Conservation (phyloP, 2,888 invertebrate species). For the Lithophane leautieri region DNA sequence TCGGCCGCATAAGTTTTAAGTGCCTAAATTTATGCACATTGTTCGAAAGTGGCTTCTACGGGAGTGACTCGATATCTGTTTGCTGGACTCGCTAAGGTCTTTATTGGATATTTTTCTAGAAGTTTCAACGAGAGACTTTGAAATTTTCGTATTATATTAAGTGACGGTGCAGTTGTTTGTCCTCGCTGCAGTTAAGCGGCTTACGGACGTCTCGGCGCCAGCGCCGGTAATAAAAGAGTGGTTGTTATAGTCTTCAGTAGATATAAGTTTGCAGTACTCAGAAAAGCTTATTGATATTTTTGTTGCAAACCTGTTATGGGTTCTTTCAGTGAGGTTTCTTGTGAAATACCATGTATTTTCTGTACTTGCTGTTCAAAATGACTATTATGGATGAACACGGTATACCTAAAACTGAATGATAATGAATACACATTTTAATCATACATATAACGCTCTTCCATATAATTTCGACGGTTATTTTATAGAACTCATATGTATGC, state of each 20-base stretch:
- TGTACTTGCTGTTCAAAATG: background rate
- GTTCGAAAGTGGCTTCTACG: constrained; percentile 64
- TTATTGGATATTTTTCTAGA: constrained; percentile 43
- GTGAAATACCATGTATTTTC: background rate
- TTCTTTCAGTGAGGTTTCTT: constrained; percentile 7
- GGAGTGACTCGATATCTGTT: constrained; percentile 53
- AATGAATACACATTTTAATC: background rate
- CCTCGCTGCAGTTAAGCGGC: constrained; percentile 38
- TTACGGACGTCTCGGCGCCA: constrained; percentile 22
- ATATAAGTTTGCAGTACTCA: background rate
- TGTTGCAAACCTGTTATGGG: constrained; percentile 4
- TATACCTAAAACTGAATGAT: background rate
- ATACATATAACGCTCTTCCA: background rate
- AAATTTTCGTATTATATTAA: constrained; percentile 34
- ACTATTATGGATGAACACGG: background rate
- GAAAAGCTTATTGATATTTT: constrained; percentile 35
- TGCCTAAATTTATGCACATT: constrained; percentile 70
- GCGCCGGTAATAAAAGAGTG: constrained; percentile 40
- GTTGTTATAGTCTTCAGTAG: constrained; percentile 39
- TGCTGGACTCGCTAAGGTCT: constrained; percentile 37
- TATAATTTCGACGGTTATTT: background rate
- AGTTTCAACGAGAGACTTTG: constrained; percentile 26
- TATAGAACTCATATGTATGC: background rate
- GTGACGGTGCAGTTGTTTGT: constrained; percentile 27
- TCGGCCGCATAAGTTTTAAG: constrained; percentile 63